Conservation (phyloP, 2,797 vertebrate species). For the Enteromius treurensis region DNA sequence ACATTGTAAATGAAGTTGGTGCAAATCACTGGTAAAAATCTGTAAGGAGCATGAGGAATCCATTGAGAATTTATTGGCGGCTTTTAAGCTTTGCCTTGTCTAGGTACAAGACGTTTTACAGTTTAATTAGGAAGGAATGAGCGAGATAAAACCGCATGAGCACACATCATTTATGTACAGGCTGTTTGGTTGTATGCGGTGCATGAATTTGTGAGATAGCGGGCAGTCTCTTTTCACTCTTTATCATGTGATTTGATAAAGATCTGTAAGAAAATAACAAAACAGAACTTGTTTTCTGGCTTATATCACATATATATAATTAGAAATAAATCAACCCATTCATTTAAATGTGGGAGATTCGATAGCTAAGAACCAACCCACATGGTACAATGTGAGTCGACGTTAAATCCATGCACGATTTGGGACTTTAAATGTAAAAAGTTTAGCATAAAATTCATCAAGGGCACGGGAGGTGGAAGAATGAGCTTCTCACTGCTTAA, state of each 20-base stretch:
- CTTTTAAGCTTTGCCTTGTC: conserved; percentile 44
- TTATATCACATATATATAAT: neutral
- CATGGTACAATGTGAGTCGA: neutral
- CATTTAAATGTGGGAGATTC: neutral
- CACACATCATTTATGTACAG: conserved; percentile 5
- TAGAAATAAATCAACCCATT: neutral
- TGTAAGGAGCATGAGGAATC: conserved; percentile 13
- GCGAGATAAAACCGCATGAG: neutral
- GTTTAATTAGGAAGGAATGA: conserved; percentile 30
- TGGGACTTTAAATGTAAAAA: conserved; percentile 24
- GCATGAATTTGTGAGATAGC: neutral
- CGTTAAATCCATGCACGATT: conserved; percentile 31
- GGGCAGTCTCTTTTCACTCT: neutral
- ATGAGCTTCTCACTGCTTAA: conserved; percentile 2
- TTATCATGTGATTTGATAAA: neutral
- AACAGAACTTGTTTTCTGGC: neutral
- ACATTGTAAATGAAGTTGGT: conserved; percentile 28
- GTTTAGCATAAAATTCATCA: conserved; percentile 37
- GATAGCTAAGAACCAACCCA: neutral
- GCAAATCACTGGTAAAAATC: conserved; percentile 48
- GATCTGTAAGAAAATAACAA: conserved; percentile 12
- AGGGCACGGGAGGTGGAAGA: conserved; percentile 18
- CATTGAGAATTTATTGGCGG: conserved; percentile 45
- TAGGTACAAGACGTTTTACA: conserved; percentile 26
- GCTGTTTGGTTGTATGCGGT: neutral